phyloP scores from a whole-genome alignment of 2,797 vertebrate genomes.

The Taeniopygia guttata region DNA sequence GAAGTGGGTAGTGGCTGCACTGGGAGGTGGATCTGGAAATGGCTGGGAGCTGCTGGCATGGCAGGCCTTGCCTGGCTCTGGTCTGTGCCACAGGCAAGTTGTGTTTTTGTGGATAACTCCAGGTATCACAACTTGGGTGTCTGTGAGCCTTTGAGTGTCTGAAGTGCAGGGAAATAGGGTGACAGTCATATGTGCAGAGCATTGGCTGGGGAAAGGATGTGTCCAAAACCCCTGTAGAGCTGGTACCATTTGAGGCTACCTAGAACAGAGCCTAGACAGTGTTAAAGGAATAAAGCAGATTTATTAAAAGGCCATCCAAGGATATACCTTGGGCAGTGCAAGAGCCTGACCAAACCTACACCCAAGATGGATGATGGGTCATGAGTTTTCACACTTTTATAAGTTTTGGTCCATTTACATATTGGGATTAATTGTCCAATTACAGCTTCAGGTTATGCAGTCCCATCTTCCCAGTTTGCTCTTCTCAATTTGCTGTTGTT shows the following conservation, averaged over 20 bases:
- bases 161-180: too few species aligned
- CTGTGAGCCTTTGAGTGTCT: not conserved
- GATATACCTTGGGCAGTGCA: too few species aligned
- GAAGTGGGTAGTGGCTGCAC: not conserved
- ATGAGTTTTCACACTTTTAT: not conserved
- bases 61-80: not conserved
- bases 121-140: accelerated
- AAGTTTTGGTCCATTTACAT: not conserved
- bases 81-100: not conserved
- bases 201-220: too few species aligned
- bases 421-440: not conserved
- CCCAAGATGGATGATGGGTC: accelerated
- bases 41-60: accelerated
- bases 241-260: not conserved
- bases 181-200: accelerated
- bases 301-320: not conserved
- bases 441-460: not conserved
- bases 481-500: not conserved
- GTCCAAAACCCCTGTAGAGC: not conserved
- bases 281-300: not conserved
- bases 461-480: not conserved
- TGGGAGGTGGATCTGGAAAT: not conserved
- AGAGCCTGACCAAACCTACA: not conserved
- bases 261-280: not conserved
- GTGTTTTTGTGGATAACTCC: not conserved